Conservation (phyloP, 2,113 vertebrate genomes). For the Oceanites oceanicus region DNA sequence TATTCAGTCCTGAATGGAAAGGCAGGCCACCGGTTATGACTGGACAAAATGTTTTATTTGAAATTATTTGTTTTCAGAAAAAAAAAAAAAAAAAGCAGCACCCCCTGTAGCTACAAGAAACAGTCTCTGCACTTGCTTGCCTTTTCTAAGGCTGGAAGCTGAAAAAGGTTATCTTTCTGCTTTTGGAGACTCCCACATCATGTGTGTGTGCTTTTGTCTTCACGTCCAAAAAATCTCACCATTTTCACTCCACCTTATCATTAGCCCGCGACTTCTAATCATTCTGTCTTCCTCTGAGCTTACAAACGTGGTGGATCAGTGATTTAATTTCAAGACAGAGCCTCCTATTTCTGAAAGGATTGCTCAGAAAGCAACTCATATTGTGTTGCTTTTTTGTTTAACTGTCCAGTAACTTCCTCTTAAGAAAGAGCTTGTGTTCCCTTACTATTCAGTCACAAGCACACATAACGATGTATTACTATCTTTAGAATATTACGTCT, state of each 20-base stretch:
- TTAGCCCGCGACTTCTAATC: neutral
- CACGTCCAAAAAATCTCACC: neutral
- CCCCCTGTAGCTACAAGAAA: neutral
- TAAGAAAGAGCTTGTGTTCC: neutral
- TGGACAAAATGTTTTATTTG: neutral
- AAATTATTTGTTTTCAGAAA: neutral
- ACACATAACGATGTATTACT: neutral
- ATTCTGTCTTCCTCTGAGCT: neutral
- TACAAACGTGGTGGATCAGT: neutral
- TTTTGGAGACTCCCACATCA: neutral
- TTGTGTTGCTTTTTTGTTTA: neutral
- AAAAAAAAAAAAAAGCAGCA: neutral
- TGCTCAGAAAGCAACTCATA: neutral
- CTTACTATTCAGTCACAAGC: neutral
- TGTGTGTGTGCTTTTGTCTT: neutral
- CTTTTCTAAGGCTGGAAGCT: neutral
- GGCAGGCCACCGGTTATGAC: neutral
- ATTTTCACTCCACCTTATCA: neutral
- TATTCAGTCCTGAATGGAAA: neutral
- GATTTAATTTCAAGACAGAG: neutral
- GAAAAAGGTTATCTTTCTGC: neutral
- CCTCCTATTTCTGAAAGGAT: neutral
- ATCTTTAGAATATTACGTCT: constrained; percentile 4
- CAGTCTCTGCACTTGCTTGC: neutral
- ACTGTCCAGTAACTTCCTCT: neutral